These are phyloP conservation scores for Drosophila flavopinicola DNA, from an alignment of 2,888 invertebrate species.

Conservation along the genomic window DNA sequence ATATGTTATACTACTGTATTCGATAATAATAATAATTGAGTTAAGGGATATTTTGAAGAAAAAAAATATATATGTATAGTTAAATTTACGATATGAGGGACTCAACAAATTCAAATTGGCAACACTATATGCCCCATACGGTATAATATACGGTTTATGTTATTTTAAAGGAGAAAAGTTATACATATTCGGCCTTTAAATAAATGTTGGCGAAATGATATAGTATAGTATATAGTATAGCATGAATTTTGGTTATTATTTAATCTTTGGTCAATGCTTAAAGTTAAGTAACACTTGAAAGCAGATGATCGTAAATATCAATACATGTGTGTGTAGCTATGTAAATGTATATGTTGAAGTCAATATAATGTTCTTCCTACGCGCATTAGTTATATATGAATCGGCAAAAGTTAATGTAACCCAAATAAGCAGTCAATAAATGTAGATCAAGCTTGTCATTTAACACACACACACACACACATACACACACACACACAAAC, in stretches of 20 bases:
- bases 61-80: too few relatives aligned
- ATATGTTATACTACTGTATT: too few relatives aligned
- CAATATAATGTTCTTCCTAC: neutral
- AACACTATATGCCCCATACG: too few relatives aligned
- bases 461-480: neutral
- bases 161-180: too few relatives aligned
- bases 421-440: slow-evolving; percentile 6
- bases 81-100: too few relatives aligned
- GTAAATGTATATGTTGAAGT: neutral
- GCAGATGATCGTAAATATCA: neutral
- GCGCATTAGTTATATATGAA: neutral
- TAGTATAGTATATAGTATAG: neutral
- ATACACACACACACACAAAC: neutral
- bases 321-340: neutral
- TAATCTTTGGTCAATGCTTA: neutral
- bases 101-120: too few relatives aligned
- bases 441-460: neutral
- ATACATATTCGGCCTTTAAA: too few relatives aligned
- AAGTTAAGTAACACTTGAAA: neutral
- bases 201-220: too few relatives aligned
- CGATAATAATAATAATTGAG: too few relatives aligned
- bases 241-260: neutral
- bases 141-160: too few relatives aligned
- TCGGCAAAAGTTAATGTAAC: neutral
- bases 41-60: too few relatives aligned